phyloP scores from a whole-genome alignment of 2,797 vertebrate genomes.

The Sphaeramia orbicularis region DNA sequence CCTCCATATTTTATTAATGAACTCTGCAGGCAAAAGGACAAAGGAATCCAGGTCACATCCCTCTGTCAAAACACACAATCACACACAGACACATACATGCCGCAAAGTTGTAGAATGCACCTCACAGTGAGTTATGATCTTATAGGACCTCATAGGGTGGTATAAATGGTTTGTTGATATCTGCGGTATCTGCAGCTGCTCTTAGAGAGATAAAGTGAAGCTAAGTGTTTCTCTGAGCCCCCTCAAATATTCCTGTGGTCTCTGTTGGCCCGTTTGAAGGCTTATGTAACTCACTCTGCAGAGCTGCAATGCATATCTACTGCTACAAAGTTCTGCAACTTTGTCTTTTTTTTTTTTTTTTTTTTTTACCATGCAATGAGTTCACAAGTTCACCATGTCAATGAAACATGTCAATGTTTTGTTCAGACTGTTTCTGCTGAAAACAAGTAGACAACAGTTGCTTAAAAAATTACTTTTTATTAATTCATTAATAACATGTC shows the following conservation, averaged over 20 bases:
- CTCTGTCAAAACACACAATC: background rate
- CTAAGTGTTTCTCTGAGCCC: conserved; percentile 1
- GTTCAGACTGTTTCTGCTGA: no score
- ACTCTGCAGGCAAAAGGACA: conserved; percentile 1
- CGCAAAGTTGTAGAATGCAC: background rate
- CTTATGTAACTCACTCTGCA: conserved; percentile 54
- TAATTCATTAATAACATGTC: background rate
- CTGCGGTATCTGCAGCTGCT: background rate
- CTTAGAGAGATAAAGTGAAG: conserved; percentile 10
- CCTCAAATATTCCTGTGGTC: background rate
- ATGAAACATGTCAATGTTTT: no score
- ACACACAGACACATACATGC: background rate
- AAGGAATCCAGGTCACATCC: conserved; percentile 25
- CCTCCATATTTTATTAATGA: conserved; percentile 33
- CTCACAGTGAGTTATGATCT: background rate
- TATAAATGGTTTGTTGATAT: background rate
- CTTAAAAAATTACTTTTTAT: no score
- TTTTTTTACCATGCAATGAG: background rate
- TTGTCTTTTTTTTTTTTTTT: background rate
- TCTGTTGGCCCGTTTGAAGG: conserved; percentile 19
- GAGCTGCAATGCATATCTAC: background rate
- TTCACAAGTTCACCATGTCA: no score
- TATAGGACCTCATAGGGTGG: background rate
- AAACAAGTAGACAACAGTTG: no score
- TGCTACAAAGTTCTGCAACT: background rate